Base-by-base conservation (phyloP, 2,113 vertebrate genomes). In the Heterotilapia buettikoferi region DNA sequence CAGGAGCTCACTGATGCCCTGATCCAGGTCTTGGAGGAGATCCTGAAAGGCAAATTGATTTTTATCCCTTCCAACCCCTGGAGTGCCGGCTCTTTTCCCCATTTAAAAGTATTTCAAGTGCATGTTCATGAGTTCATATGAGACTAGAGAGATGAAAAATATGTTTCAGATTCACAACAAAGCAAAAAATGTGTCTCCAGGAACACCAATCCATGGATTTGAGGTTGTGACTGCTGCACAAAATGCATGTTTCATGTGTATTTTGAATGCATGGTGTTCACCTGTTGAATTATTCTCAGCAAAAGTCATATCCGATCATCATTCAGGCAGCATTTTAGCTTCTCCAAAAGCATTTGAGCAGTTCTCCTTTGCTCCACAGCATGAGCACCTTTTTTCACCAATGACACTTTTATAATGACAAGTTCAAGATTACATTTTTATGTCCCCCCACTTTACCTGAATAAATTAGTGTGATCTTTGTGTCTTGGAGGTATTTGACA, bases 401-500 rank as follows among this genome's bases (percentile, higher is more conserved):
- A 21, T 73, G 29, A 40, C 79, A 73, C 14, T 82, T 87, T 82
- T 82, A 57, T 29, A 29, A 80, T 57, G 88, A 89, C 88, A 85
- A 76, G 80, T 43, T 59, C 80, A 45, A 80, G 84, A 86, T 86
- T 85, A 38, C 31, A 90, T 61, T 93, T 91, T 93, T 80, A 92
- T 11, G 83, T 26, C 52, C 3, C 19, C 73, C 21, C 33, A 53
- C 87, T 80, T 84, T 76, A 26, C 84, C 90, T 80, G 80, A 86
- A 79, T 88, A 91, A 89, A 93, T 91, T 21, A 85, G 56, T 26
- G 73, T 85, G 83, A 91, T 90, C 91, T 86, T 26, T 66, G 80
- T 85, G 88, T 38, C 10, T 59, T 0, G 24, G 43, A 4, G 63
- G 88, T 59, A 43, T 88, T 86, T 86, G 89, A 90, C 85, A 79